These are phyloP conservation scores for Thymelicus acteon DNA, from an alignment of 2,888 invertebrate genomes.

Conservation along the genomic window DNA sequence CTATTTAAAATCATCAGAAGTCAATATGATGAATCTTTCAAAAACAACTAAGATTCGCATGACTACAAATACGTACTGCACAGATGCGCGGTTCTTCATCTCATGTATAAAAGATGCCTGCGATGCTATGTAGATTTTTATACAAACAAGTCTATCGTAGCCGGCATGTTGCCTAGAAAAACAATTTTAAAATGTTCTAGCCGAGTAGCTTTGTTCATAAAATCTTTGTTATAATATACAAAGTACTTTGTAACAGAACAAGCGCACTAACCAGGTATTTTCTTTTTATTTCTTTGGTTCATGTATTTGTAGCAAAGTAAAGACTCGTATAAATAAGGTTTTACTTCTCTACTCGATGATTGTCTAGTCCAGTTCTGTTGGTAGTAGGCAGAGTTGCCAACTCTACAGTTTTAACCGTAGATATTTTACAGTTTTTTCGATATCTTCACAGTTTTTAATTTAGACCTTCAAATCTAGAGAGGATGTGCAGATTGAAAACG, in stretches of 20 bases:
- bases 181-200: slow-evolving; percentile 31
- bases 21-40: not conserved
- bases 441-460: too few species aligned
- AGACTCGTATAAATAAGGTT: too few species aligned
- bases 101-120: slow-evolving; percentile 33
- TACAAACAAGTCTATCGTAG: slow-evolving; percentile 35
- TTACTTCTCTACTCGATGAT: too few species aligned
- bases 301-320: not conserved
- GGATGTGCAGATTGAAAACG: too few species aligned
- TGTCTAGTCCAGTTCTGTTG: too few species aligned
- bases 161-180: slow-evolving; percentile 36
- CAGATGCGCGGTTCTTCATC: slow-evolving; percentile 22
- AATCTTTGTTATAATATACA: slow-evolving; percentile 23
- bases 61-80: slow-evolving; percentile 21
- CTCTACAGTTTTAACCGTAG: too few species aligned
- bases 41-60: not conserved
- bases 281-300: not conserved
- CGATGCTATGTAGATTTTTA: slow-evolving; percentile 28
- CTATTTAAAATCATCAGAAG: not conserved
- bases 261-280: not conserved
- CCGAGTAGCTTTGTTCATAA: slow-evolving; percentile 14
- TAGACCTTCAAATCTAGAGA: too few species aligned
- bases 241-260: slow-evolving; percentile 19
- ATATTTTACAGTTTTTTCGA: too few species aligned
- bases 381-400: too few species aligned